Base-by-base conservation (phyloP, 2,113 vertebrate species). In the Pomatorhinus ruficollis region DNA sequence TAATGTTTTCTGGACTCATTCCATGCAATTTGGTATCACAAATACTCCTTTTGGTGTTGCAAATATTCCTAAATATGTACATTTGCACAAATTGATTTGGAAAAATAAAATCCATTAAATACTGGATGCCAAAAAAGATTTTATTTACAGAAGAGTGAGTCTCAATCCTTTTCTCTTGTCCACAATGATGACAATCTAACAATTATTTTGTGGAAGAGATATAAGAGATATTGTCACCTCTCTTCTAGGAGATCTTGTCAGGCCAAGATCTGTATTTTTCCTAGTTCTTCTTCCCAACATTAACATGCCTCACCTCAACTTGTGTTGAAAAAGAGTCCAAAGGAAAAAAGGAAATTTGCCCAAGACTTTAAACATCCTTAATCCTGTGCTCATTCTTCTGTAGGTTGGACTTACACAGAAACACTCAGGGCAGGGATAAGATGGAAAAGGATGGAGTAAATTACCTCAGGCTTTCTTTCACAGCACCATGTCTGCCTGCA, bases 141-240 rank as follows among this genome's bases (percentile, higher is more conserved):
- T 4, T 45, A 11, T 57, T 74, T n/a, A 21, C 25, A 50, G 40
- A 80, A 80, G 9, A 37, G 28, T 31, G 21, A 69, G 9, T 60
- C 8, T 64, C 76, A 12, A 12, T 52, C 12, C 10, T 74, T 47
- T 56, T 10, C 15, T 88, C 14, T 72, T 52, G 14, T 42, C 39
- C 45, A 57, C 0, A 0, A 5, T 57, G 28, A 33, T 6, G 4
- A 28, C 12, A 17, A 37, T 0, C 0, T n/a, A 70, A 13, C 0
- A 3, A 39, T 20, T 61, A 13, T 59, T 90, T 84, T 69, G n/a
- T 15, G 1, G 3, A 60, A 5, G 7, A 17, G 11, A 40, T 70
- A 19, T 7, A 18, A 1, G 11, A 70, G 23, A 56, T 57, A 53
- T 11, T 40, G 9, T 49, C n/a, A 50, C 16, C 15, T 49, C 37